Evolutionary conservation across 2,888 invertebrate genomes (phyloP).

Genomic region (Tineola bisselliella): DNA sequence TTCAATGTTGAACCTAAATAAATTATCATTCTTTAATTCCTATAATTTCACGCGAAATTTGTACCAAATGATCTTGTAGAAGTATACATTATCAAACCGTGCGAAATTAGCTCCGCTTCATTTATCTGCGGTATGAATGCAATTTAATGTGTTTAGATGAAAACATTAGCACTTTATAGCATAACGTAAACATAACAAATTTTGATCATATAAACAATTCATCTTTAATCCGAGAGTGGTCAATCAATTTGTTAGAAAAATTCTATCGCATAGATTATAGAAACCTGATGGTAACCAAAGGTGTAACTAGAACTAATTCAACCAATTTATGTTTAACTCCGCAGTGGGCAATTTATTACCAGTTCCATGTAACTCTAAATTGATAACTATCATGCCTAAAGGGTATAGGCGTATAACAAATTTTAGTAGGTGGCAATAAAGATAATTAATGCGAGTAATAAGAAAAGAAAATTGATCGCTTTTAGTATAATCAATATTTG

Average conservation of each 20-base stretch:
- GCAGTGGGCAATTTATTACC: slow-evolving; percentile 14
- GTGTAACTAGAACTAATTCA: slow-evolving; percentile 20
- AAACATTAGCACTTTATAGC: background rate
- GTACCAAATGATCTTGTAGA: background rate
- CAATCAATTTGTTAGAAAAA: slow-evolving; percentile 22
- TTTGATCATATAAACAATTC: background rate
- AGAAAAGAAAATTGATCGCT: background rate
- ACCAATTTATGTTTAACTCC: slow-evolving; percentile 17
- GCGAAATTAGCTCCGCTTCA: background rate
- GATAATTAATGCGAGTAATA: background rate
- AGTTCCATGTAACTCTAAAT: slow-evolving; percentile 6
- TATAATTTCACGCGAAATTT: background rate
- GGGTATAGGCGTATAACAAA: slow-evolving; percentile 16
- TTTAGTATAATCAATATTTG: background rate
- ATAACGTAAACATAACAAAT: slow-evolving; percentile 16
- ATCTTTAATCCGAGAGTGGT: too few species aligned
- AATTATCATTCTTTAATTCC: background rate
- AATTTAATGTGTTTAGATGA: background rate
- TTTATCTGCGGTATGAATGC: background rate
- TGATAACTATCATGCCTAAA: slow-evolving; percentile 14
- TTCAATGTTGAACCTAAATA: background rate
- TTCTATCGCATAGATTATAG: slow-evolving; percentile 22
- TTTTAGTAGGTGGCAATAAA: slow-evolving; percentile 20
- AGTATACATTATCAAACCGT: background rate
- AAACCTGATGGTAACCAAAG: slow-evolving; percentile 27